phyloP scores from a whole-genome alignment of 2,797 vertebrate species.

The Crenichthys baileyi region DNA sequence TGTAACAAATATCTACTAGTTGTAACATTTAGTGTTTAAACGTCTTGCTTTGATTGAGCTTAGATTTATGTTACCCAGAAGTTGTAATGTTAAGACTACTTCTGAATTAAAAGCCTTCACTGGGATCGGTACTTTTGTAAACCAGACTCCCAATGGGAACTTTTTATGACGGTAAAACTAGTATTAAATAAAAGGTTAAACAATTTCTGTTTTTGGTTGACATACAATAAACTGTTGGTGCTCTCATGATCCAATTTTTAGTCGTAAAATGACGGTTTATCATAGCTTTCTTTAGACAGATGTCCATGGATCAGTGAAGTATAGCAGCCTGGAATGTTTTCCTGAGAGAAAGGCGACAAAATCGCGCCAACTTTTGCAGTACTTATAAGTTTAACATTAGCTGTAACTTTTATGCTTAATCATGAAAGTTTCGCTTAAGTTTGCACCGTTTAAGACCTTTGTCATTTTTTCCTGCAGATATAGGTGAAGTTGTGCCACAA shows the following conservation, averaged over 20 bases:
- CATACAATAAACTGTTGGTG: neutral
- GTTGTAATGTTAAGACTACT: neutral
- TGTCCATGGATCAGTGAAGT: too few relatives aligned
- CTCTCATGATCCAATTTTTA: neutral
- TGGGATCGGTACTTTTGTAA: neutral
- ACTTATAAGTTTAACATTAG: too few relatives aligned
- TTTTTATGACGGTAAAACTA: neutral
- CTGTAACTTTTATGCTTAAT: too few relatives aligned
- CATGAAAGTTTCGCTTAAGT: too few relatives aligned
- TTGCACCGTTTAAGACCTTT: too few relatives aligned
- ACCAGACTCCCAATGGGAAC: neutral
- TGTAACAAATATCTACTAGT: fast-evolving
- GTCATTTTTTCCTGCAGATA: too few relatives aligned
- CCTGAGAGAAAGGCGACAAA: too few relatives aligned
- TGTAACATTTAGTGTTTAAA: fast-evolving
- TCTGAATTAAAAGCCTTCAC: constrained; percentile 38
- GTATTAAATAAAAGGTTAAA: neutral
- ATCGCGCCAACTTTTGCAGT: too few relatives aligned
- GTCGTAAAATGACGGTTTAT: neutral
- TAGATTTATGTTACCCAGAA: neutral
- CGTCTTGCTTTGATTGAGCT: fast-evolving
- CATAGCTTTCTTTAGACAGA: too few relatives aligned
- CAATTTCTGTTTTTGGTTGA: neutral
- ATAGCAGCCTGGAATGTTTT: too few relatives aligned
- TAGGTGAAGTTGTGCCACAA: too few relatives aligned